Evolutionary conservation across 2,888 invertebrate species (phyloP), one percentile per base, ranked within the genome.

Genomic region (Poecilobothrus nobilitatus): DNA sequence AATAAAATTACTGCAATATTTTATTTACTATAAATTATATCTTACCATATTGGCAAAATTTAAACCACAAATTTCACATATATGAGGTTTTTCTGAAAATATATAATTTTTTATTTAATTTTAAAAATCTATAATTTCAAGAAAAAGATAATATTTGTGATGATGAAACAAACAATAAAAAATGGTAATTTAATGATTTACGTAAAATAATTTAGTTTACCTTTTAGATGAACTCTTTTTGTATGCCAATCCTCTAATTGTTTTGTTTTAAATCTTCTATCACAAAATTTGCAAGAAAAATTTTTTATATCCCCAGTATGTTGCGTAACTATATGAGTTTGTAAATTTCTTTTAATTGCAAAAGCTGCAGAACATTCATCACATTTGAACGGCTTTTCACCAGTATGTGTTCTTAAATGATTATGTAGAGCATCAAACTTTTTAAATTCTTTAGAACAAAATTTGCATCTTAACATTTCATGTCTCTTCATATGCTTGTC

Each of bases 381-480:
- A 68, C 87, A 87, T 6, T 76, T 84, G 73, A 82, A 86, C 0
- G 87, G 87, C 2, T 76, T 78, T 67, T 87, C 87, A 0, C 87
- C 87, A 0, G 87, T 87, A 69, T 87, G 87, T 0, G 86, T 86
- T 0, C 87, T 77, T 0, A 86, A 78, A 73, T 83, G 83, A 74
- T 87, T 87, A 73, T 85, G 86, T 0, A 87, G 75, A 0, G 87
- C 86, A 1, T 86, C 86, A 0, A 86, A 81, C 0, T 85, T 85
- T 0, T 85, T 83, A 68, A 87, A 84, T 1, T 83, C 81, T 85
- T 86, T 84, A 0, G 84, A 83, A 66, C 87, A 87, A 1, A 86
- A 76, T 53, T 87, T 86, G 70, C 87, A 87, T 0, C 81, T 83
- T 72, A 86, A 87, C 0, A 18, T 53, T 53, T 53, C 53, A 53